Conservation (phyloP, 23 tunicate genomes). For the Halocynthia roretzi region DNA sequence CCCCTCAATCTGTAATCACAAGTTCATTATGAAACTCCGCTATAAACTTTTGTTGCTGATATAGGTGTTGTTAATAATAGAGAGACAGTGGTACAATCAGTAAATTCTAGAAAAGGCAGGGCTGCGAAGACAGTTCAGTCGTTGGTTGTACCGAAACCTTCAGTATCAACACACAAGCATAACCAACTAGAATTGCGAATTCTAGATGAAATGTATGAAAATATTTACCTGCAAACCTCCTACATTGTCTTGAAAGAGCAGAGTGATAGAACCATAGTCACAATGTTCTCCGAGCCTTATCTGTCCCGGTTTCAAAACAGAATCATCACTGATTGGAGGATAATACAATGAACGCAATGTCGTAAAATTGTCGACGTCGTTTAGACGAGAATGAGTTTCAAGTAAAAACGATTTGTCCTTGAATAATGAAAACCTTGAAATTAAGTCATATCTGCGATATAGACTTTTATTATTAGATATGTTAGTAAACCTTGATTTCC, state of each 20-base stretch:
- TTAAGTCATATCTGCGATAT: no score
- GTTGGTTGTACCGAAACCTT: no score
- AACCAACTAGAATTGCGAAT: no score
- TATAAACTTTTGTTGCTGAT: no score
- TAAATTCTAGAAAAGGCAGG: no score
- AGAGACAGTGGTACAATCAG: no score
- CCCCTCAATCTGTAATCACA: conserved; percentile 22
- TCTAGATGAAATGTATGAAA: no score
- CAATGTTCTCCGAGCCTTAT: conserved; percentile 68
- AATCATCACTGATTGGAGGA: conserved; percentile 36
- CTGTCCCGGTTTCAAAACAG: conserved; percentile 15
- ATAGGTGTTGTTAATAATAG: no score
- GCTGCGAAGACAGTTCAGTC: no score
- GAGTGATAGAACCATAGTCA: conserved; percentile 82
- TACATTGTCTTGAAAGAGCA: conserved; percentile 69
- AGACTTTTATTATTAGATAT: neutral
- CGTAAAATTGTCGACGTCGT: conserved; percentile 29
- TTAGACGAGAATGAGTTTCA: conserved; percentile 27
- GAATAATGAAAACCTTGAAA: neutral
- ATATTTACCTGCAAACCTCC: conserved; percentile 57
- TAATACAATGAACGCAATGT: conserved; percentile 56
- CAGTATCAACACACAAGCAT: no score
- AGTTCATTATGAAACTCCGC: neutral
- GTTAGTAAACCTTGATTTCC: conserved; percentile 21
- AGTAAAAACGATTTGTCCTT: conserved; percentile 35